phyloP scores from a whole-genome alignment of 1,140 invertebrate species.

The Drosophila punjabiensis region DNA sequence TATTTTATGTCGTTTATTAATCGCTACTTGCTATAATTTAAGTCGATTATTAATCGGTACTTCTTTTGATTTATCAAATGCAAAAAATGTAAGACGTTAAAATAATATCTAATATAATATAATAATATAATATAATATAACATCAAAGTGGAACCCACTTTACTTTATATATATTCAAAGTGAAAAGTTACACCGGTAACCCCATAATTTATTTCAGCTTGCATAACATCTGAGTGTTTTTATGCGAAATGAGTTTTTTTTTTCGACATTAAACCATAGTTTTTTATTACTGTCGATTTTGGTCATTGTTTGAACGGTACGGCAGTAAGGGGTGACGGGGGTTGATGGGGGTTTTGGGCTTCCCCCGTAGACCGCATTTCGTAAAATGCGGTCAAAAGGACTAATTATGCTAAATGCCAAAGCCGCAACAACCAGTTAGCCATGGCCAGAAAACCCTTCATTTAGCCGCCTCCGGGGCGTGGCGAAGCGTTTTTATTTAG shows the following conservation, averaged over 20 bases:
- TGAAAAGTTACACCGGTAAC: neutral
- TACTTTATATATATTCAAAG: too few relatives aligned
- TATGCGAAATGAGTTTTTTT: slow-evolving; percentile 1
- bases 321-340: neutral
- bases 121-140: too few relatives aligned
- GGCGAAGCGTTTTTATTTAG: slow-evolving; percentile 1
- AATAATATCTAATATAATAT: too few relatives aligned
- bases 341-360: slow-evolving; percentile 15
- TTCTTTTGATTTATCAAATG: too few relatives aligned
- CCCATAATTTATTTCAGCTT: neutral
- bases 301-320: slow-evolving; percentile 6
- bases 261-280: slow-evolving; percentile 7
- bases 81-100: too few relatives aligned
- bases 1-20: too few relatives aligned
- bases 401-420: slow-evolving; percentile 80
- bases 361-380: slow-evolving; percentile 60
- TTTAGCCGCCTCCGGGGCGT: slow-evolving; percentile 5
- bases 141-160: too few relatives aligned
- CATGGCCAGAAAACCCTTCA: slow-evolving; percentile 44
- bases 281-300: slow-evolving; percentile 24
- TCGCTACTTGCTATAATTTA: too few relatives aligned
- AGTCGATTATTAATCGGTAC: too few relatives aligned
- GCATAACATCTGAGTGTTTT: neutral
- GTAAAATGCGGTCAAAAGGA: slow-evolving; percentile 72
- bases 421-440: slow-evolving; percentile 78